These are phyloP conservation scores for Chrysolina americana DNA, from an alignment of 2,888 invertebrate genomes.

Conservation along the genomic window DNA sequence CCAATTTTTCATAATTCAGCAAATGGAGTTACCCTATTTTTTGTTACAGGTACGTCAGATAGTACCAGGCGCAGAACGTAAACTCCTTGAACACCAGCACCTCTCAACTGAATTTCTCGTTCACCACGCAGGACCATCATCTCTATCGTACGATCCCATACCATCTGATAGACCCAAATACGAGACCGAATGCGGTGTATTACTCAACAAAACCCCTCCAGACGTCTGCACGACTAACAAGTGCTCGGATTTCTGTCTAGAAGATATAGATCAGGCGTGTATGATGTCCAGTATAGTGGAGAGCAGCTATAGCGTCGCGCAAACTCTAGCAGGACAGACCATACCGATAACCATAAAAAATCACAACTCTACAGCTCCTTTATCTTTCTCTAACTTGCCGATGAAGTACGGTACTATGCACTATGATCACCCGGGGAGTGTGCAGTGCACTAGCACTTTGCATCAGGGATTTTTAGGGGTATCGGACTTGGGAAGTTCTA, in stretches of 20 bases:
- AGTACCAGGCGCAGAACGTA: slow-evolving; percentile 75
- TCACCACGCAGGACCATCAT: slow-evolving; percentile 57
- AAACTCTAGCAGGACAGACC: slow-evolving; percentile 68
- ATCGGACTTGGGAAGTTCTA: slow-evolving; percentile 66
- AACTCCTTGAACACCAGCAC: slow-evolving; percentile 73
- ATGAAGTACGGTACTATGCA: slow-evolving; percentile 65
- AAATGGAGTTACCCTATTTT: neutral
- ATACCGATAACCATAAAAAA: slow-evolving; percentile 70
- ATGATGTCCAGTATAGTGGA: slow-evolving; percentile 40
- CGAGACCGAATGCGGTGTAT: slow-evolving; percentile 67
- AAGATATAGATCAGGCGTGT: slow-evolving; percentile 57
- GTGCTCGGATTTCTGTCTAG: slow-evolving; percentile 61
- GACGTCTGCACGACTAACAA: slow-evolving; percentile 70
- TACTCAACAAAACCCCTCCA: slow-evolving; percentile 69
- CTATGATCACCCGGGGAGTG: slow-evolving; percentile 29
- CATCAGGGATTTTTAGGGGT: slow-evolving; percentile 69
- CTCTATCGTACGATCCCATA: slow-evolving; percentile 62
- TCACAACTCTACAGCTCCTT: slow-evolving; percentile 60
- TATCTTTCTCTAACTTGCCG: slow-evolving; percentile 56
- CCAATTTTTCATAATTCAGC: neutral
- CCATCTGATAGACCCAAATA: slow-evolving; percentile 60
- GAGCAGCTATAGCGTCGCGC: slow-evolving; percentile 45
- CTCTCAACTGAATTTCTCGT: slow-evolving; percentile 72
- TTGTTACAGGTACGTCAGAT: slow-evolving; percentile 72
- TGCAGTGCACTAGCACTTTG: slow-evolving; percentile 59